Percentiles rank a stretch among this genome's conserved stretches.
Evolutionary conservation across 2,797 vertebrate species (phyloP).

Genomic region (Menidia menidia): DNA sequence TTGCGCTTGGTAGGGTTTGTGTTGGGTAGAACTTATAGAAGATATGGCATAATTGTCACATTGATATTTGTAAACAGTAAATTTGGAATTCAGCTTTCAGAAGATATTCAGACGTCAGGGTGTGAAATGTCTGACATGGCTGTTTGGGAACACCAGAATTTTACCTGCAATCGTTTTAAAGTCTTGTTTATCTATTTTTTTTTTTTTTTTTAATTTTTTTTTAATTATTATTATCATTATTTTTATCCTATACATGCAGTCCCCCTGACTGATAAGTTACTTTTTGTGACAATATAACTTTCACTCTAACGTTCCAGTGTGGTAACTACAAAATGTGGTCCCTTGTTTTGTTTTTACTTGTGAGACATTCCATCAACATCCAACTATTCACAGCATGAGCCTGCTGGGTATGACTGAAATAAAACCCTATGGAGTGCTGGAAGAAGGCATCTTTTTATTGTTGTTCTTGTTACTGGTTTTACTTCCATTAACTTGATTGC

Average conservation of each 20-base stretch:
- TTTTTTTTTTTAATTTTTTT: neutral
- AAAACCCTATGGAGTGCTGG: neutral
- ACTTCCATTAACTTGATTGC: neutral
- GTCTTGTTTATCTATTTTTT: neutral
- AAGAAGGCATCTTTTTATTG: neutral
- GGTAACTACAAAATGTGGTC: neutral
- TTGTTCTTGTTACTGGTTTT: neutral
- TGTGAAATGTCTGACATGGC: neutral
- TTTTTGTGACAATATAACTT: neutral
- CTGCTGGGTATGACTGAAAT: neutral
- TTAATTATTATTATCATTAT: neutral
- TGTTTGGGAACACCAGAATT: neutral
- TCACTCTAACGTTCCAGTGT: too few relatives aligned
- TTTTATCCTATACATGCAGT: neutral
- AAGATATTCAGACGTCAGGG: slow-evolving; percentile 9
- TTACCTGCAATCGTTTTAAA: slow-evolving; percentile 7
- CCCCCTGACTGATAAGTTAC: slow-evolving; percentile 6
- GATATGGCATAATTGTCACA: slow-evolving; percentile 33
- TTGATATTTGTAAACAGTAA: slow-evolving; percentile 15
- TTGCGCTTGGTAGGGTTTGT: neutral
- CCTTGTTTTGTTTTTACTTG: neutral
- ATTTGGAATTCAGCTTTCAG: slow-evolving; percentile 19
- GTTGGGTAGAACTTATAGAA: slow-evolving; percentile 18
- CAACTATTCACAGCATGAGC: neutral
- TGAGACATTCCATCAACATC: slow-evolving; percentile 12